Percentiles rank a stretch among this genome's conserved stretches.
Conservation (phyloP, 2,797 vertebrate species). For the Valencia hispanica region DNA sequence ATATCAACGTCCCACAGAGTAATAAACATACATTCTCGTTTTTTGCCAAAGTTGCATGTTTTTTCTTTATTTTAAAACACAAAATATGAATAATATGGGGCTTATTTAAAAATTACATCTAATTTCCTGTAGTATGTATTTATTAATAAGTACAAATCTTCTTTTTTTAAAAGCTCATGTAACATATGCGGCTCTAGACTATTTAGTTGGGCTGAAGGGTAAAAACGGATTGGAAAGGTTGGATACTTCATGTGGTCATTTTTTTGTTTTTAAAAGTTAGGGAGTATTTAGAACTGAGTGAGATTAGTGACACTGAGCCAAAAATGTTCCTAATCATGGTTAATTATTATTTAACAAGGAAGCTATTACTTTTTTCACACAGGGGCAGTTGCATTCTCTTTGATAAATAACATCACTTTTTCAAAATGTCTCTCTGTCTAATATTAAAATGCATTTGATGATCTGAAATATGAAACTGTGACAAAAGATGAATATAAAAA, state of each 20-base stretch:
- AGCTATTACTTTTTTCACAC: background rate
- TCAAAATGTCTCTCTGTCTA: background rate
- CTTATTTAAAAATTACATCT: background rate
- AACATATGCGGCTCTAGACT: background rate
- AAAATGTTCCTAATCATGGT: background rate
- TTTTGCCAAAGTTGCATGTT: background rate
- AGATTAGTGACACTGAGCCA: background rate
- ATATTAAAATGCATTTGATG: background rate
- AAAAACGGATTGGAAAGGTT: background rate
- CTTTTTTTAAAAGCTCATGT: background rate
- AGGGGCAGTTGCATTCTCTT: background rate
- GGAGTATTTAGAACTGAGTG: background rate
- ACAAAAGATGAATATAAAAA: background rate
- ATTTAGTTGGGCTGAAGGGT: background rate
- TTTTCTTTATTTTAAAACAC: background rate
- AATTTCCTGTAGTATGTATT: background rate
- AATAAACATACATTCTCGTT: background rate
- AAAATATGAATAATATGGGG: background rate
- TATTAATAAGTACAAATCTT: background rate
- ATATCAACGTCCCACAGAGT: background rate
- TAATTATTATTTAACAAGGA: background rate
- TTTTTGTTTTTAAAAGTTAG: too few species aligned
- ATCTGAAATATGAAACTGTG: background rate
- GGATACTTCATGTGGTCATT: too few species aligned
- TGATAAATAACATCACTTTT: background rate